Percentiles rank a stretch among this genome's conserved stretches.
Conservation (phyloP, 23 tunicate genomes). For the Styela plicata region DNA sequence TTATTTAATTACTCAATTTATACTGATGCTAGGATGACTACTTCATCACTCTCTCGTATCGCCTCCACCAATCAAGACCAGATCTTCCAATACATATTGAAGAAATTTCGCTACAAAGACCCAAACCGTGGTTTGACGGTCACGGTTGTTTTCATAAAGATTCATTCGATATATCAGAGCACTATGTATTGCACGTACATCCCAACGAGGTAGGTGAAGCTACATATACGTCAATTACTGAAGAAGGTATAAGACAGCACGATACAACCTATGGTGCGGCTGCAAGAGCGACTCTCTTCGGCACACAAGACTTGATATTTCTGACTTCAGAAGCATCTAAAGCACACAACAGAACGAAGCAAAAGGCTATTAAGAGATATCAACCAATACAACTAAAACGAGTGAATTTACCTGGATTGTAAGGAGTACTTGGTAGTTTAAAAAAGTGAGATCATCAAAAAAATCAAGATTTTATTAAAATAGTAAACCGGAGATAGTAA, state of each 20-base stretch:
- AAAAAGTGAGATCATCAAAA: no score
- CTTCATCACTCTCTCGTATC: constrained; percentile 7
- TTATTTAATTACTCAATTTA: no score
- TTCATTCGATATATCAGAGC: constrained; percentile 19
- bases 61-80: constrained; percentile 8
- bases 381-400: no score
- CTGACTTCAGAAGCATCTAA: not conserved
- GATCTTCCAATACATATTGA: constrained; percentile 27
- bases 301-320: constrained; percentile 24
- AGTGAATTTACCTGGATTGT: no score
- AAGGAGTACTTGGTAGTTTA: no score
- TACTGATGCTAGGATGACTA: not conserved
- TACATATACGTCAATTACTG: not conserved
- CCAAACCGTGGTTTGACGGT: constrained; percentile 36
- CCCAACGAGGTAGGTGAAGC: constrained; percentile 8
- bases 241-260: not conserved
- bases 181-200: constrained; percentile 21
- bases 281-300: constrained; percentile 30
- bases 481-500: no score
- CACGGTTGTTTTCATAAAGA: constrained; percentile 8
- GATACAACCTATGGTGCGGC: constrained; percentile 35
- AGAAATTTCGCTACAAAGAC: constrained; percentile 23
- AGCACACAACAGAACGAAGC: not conserved
- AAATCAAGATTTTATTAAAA: no score
- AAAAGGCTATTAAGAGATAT: no score